Evolutionary conservation across 53 echinoderm and acorn worm species (phyloP).

Genomic region (Astropecten irregularis): DNA sequence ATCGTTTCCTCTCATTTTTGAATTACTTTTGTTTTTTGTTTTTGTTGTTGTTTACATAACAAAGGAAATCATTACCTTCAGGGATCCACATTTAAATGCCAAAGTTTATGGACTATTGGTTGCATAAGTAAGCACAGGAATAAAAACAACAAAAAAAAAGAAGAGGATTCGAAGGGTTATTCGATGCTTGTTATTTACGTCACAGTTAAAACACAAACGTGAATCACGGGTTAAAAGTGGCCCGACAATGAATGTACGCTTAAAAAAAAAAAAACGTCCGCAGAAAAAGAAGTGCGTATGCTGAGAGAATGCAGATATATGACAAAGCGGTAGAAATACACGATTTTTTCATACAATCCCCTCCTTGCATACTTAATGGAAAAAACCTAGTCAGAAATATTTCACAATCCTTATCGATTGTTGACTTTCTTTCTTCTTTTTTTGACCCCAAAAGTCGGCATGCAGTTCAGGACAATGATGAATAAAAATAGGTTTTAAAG

Average conservation of each 20-base stretch:
- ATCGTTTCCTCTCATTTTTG: too few relatives aligned
- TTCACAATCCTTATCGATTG: too few relatives aligned
- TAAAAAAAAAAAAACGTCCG: not conserved
- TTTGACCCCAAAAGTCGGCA: not conserved
- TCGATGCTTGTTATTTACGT: slow-evolving; percentile 47
- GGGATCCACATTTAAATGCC: slow-evolving; percentile 56
- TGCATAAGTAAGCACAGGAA: slow-evolving; percentile 59
- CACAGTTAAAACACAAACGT: slow-evolving; percentile 48
- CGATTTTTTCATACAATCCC: too few relatives aligned
- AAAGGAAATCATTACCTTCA: slow-evolving; percentile 49
- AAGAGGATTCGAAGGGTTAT: slow-evolving; percentile 51
- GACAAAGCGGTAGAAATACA: slow-evolving; percentile 7
- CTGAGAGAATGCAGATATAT: slow-evolving; percentile 41
- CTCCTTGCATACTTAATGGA: too few relatives aligned
- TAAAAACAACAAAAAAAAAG: slow-evolving; percentile 61
- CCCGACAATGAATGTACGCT: too few relatives aligned
- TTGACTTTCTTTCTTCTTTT: not conserved
- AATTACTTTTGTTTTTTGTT: too few relatives aligned
- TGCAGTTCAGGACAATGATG: too few relatives aligned
- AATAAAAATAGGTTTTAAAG: too few relatives aligned
- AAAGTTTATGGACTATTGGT: slow-evolving; percentile 58
- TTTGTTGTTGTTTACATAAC: slow-evolving; percentile 33
- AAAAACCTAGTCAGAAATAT: too few relatives aligned
- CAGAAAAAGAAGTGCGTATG: not conserved
- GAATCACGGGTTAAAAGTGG: too few relatives aligned